phyloP scores from a whole-genome alignment of 2,113 vertebrate species.

The Thinocorus orbignyianus region DNA sequence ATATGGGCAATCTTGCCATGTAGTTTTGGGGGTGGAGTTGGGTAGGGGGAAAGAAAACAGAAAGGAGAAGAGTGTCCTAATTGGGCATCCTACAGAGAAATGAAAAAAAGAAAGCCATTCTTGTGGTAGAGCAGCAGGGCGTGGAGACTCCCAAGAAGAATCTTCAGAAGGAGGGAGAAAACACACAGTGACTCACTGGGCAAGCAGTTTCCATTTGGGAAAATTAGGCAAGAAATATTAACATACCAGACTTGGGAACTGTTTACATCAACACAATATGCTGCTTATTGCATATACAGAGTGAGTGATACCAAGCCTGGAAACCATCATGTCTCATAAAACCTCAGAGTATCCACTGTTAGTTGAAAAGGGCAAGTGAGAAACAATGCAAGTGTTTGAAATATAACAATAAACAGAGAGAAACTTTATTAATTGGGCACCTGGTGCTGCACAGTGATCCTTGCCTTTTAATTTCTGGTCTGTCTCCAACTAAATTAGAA shows the following conservation, averaged over 20 bases:
- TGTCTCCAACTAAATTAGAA: background rate
- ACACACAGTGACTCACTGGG: background rate
- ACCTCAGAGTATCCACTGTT: background rate
- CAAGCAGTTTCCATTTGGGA: constrained; percentile 36
- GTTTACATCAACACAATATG: background rate
- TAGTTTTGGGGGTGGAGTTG: background rate
- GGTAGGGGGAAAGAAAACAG: too few relatives aligned
- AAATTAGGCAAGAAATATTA: constrained; percentile 20
- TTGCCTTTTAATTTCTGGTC: background rate
- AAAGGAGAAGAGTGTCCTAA: background rate
- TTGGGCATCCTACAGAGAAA: background rate
- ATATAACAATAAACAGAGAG: background rate
- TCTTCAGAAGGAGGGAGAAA: constrained; percentile 1
- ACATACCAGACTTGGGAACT: background rate
- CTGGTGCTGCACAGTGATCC: background rate
- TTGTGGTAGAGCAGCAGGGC: background rate
- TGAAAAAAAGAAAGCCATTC: background rate
- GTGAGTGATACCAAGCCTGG: background rate
- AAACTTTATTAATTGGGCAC: background rate
- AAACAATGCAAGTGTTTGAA: background rate
- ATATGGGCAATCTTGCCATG: background rate
- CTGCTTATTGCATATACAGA: background rate
- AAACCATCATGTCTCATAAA: background rate
- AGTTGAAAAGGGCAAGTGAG: background rate
- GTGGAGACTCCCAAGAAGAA: background rate